Percentiles rank a stretch among this genome's conserved stretches.
Conservation (phyloP, 2,797 vertebrate species). For the Smutsia gigantea region DNA sequence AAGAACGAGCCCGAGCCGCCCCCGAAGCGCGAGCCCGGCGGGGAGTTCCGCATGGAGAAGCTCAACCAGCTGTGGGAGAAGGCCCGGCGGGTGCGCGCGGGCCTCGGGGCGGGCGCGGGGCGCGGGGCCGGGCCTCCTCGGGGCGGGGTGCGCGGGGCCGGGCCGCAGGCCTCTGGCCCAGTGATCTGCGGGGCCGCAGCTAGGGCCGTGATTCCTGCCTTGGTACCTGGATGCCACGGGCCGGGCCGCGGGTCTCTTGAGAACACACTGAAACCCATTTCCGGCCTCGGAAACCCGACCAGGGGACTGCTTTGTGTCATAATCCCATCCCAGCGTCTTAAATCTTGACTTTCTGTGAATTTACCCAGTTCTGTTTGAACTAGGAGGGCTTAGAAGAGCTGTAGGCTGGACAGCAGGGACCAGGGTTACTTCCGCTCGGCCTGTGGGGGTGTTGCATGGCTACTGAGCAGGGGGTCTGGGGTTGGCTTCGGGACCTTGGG, state of each 20-base stretch:
- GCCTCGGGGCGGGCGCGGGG: not conserved
- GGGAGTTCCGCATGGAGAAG: constrained; percentile 94
- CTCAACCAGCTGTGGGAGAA: constrained; percentile 98
- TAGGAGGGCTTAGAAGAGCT: not conserved
- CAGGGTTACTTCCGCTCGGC: not conserved
- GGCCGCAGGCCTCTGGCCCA: not conserved
- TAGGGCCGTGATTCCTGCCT: not conserved
- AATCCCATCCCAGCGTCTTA: too few species aligned
- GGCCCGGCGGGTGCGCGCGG: constrained; percentile 91
- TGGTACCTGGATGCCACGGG: rapidly evolving
- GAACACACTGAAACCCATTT: not conserved
- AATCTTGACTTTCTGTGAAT: not conserved
- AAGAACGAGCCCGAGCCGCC: constrained; percentile 90
- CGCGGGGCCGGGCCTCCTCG: not conserved
- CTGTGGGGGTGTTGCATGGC: not conserved
- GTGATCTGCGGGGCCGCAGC: not conserved
- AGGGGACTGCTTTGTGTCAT: rapidly evolving
- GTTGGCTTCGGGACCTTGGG: not conserved
- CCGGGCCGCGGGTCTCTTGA: not conserved
- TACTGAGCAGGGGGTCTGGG: not conserved
- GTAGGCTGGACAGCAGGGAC: not conserved
- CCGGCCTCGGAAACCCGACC: rapidly evolving
- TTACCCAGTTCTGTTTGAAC: not conserved
- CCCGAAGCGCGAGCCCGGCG: constrained; percentile 71
- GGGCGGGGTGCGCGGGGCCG: not conserved